Evolutionary conservation across 2,797 vertebrate genomes (phyloP).

Genomic region (Artibeus lituratus): DNA sequence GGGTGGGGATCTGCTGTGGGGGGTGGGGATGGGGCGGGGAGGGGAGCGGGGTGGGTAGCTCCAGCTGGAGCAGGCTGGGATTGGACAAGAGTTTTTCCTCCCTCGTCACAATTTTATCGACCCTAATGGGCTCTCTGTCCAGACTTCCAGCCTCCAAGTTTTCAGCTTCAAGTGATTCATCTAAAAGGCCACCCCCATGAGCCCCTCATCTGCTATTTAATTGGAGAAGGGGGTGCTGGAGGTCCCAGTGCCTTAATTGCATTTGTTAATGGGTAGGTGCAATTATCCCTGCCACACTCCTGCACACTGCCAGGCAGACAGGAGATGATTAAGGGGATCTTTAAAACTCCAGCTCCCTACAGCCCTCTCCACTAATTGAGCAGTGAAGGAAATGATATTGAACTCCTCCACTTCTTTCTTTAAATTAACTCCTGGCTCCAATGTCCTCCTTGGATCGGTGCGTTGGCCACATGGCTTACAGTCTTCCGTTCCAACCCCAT

Average conservation of each 20-base stretch:
- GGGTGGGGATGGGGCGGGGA: too few relatives aligned
- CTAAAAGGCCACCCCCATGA: neutral
- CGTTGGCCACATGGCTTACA: neutral
- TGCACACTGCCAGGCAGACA: constrained; percentile 27
- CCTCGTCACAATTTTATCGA: neutral
- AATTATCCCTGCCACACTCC: constrained; percentile 38
- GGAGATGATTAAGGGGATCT: constrained; percentile 55
- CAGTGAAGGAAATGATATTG: neutral
- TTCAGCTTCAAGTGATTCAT: constrained; percentile 54
- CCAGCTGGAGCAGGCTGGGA: neutral
- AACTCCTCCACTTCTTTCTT: constrained; percentile 50
- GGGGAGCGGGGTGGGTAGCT: neutral
- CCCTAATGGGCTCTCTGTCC: constrained; percentile 13
- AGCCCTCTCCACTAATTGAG: constrained; percentile 35
- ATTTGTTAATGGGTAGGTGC: constrained; percentile 60
- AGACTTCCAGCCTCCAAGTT: constrained; percentile 44
- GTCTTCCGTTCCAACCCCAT: neutral
- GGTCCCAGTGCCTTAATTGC: constrained; percentile 56
- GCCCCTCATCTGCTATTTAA: constrained; percentile 34
- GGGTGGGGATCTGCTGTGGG: too few relatives aligned
- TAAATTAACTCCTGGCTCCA: constrained; percentile 63
- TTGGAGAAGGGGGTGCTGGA: constrained; percentile 35
- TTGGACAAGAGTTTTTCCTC: neutral
- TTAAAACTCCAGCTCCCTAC: constrained; percentile 48
- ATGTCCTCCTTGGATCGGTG: neutral